A percentile compares a stretch with the other conserved stretches of the same genome.
Evolutionary conservation across 64 coral and sea anemone species (phyloP).

Genomic region (Anthopleura sola): DNA sequence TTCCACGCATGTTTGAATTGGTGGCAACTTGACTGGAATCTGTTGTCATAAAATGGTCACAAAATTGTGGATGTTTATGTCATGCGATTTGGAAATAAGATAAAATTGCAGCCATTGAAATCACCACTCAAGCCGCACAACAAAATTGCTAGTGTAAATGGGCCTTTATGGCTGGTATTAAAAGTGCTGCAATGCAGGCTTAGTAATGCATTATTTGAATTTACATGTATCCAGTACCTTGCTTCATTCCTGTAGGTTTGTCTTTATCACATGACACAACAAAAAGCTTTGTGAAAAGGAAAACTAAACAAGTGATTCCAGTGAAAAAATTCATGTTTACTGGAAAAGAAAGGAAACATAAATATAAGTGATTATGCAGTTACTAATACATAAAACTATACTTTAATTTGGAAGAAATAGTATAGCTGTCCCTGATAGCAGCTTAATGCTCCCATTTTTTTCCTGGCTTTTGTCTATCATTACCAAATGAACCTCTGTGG

Average conservation of each 20-base stretch:
- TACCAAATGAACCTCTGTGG: no score
- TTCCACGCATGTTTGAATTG: no score
- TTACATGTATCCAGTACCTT: background rate
- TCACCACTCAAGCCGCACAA: no score
- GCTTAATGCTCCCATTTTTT: background rate
- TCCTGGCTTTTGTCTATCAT: no score
- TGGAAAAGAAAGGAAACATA: constrained; percentile 18
- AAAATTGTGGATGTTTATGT: no score
- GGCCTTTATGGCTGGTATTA: no score
- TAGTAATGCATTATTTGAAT: background rate
- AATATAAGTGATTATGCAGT: background rate
- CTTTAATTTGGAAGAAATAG: background rate
- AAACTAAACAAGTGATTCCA: constrained; percentile 15
- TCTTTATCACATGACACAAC: constrained; percentile 25
- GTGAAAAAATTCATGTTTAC: constrained; percentile 34
- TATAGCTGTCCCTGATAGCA: background rate
- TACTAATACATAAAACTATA: background rate
- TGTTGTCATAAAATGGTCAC: no score
- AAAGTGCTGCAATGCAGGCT: no score
- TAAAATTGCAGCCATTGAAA: no score
- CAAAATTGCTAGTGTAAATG: no score
- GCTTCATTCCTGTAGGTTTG: constrained; percentile 24
- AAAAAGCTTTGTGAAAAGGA: constrained; percentile 36
- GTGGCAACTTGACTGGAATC: no score
- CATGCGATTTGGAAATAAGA: no score